A percentile compares a stretch with the other conserved stretches of the same genome.
Conservation (phyloP, 2,888 invertebrate species). For the Laspeyria flexula region DNA sequence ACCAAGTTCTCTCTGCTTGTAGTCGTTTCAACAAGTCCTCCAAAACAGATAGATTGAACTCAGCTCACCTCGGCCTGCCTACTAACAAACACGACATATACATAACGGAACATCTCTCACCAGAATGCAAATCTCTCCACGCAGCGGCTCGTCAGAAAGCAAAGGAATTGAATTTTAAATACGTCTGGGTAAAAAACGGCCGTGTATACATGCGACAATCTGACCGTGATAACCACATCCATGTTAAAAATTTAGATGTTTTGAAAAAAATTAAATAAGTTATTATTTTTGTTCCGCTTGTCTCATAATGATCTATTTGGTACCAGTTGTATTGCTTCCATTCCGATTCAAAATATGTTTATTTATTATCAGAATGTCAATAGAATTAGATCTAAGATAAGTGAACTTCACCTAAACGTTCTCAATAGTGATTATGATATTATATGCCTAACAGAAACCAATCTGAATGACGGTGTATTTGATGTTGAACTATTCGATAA, state of each 20-base stretch:
- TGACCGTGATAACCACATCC: neutral
- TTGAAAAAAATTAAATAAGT: neutral
- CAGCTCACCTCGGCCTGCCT: neutral
- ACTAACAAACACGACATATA: no score
- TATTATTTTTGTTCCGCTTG: neutral
- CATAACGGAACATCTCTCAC: no score
- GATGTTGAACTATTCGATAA: constrained; percentile 14
- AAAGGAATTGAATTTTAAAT: constrained; percentile 1
- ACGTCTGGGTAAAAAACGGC: constrained; percentile 6
- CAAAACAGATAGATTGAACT: neutral
- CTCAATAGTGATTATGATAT: constrained; percentile 16
- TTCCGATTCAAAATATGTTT: no score
- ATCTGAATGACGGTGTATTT: constrained; percentile 10
- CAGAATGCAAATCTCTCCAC: neutral
- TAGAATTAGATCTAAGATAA: constrained; percentile 5
- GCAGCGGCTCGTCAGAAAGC: neutral
- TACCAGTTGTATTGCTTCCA: no score
- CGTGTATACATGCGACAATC: constrained; percentile 4
- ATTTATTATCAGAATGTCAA: constrained; percentile 13
- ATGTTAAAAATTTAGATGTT: neutral
- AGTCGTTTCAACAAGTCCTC: neutral
- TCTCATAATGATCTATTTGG: neutral
- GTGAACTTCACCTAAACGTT: constrained; percentile 9
- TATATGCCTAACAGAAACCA: constrained; percentile 22
- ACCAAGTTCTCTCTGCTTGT: neutral